These are phyloP conservation scores for Folsomia manolachei DNA, from an alignment of 2,888 invertebrate species.

Conservation along the genomic window DNA sequence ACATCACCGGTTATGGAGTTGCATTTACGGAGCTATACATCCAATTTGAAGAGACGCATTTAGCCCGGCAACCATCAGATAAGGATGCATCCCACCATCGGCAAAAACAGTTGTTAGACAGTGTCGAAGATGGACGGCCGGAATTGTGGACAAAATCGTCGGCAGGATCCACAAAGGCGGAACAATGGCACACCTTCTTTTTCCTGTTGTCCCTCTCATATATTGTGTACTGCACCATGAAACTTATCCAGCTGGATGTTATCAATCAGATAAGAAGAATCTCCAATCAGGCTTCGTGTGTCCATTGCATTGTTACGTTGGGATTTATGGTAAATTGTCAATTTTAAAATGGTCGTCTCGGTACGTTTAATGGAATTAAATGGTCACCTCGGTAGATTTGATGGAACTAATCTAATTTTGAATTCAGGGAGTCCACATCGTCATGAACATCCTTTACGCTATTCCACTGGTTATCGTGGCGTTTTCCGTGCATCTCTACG, in stretches of 20 bases:
- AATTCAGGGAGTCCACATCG: constrained; percentile 6
- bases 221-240: constrained; percentile 15
- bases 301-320: constrained; percentile 10
- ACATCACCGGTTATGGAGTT: not conserved
- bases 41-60: constrained; percentile 8
- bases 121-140: not conserved
- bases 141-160: not conserved
- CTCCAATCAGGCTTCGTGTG: not conserved
- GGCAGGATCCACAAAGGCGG: not conserved
- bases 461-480: constrained; percentile 17
- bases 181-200: constrained; percentile 11
- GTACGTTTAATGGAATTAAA: too few species aligned
- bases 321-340: constrained; percentile 7
- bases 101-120: not conserved
- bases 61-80: not conserved
- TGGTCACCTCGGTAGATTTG: too few species aligned
- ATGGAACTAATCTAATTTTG: not conserved
- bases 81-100: not conserved
- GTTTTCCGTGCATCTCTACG: constrained; percentile 2
- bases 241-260: constrained; percentile 1
- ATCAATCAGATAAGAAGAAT: constrained; percentile 7
- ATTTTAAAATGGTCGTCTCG: not conserved
- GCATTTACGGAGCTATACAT: constrained; percentile 7
- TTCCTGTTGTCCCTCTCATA: constrained; percentile 4
- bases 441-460: constrained; percentile 5